Evolutionary conservation across 2,113 vertebrate species (phyloP), one percentile per base, ranked within the genome.

Genomic region (Phoxinus phoxinus): DNA sequence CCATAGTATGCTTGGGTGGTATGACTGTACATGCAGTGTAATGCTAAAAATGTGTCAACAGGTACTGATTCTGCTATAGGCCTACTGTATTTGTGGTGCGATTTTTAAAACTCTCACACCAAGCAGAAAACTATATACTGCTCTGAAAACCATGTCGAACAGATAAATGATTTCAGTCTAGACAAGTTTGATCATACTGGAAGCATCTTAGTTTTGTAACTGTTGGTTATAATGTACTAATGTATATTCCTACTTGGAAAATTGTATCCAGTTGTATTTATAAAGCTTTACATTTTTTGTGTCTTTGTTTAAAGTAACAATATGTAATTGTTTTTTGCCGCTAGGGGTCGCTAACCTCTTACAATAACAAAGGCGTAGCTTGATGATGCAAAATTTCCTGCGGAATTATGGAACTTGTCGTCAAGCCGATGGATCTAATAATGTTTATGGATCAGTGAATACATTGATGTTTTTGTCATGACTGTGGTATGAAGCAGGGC

Each of bases 21-120:
- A 76, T 76, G 74, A 53, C 48, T 76, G 46, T 76, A 48, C 44
- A 10, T 76, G 27, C 13, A 48, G 74, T 76, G 25, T 32, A 13
- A 74, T 1, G 41, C 13, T 32, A 53, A 48, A 75, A 46, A 27
- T 51, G 19, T 27, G 23, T 51, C 41, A 51, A 13, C 25, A 46
- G 25, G 6, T 32, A 19, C 46, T 76, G 73, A 48, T 76, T 76
- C 15, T 53, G 15, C 7, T 32, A 27, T 32, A n/a, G n/a, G n/a
- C n/a, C n/a, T n/a, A 48, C 27, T 53, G 74, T 32, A 53, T 75
- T 2, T 75, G 37, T 73, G 35, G 21, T 35, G 65, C 1, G 7
- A 71, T 37, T 71, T 44, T 71, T 71, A 41, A 71, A 41, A 41
- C 1, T 41, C 2, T 71, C 67, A 71, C 9, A 41, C 35, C 32